Percentiles rank a stretch among this genome's conserved stretches.
phyloP scores from a whole-genome alignment of 2,888 invertebrate genomes.

The Elysia crispata region DNA sequence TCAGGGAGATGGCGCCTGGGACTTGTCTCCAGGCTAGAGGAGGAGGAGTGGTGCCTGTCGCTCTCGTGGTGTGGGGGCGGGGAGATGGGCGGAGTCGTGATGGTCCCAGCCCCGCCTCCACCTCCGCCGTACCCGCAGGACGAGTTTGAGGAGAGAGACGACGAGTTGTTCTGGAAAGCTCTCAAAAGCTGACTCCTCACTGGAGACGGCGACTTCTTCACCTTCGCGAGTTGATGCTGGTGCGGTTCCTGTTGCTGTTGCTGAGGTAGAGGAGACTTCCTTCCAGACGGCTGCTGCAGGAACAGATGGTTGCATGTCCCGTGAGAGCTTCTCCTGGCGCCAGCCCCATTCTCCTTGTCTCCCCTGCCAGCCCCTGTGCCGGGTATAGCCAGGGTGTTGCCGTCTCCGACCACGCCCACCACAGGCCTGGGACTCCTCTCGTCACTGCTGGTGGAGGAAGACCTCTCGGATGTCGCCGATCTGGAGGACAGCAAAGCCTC shows the following conservation, averaged over 20 bases:
- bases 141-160: conserved; percentile 29
- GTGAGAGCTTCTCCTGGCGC: conserved; percentile 24
- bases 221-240: not conserved
- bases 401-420: not conserved
- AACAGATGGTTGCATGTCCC: conserved; percentile 47
- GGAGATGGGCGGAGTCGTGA: conserved; percentile 16
- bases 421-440: not conserved
- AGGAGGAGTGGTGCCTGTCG: not conserved
- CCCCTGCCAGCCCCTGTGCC: not conserved
- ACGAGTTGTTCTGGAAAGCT: conserved; percentile 35
- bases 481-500: conserved; percentile 21
- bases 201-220: conserved; percentile 38
- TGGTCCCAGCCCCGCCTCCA: conserved; percentile 5
- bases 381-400: conserved; percentile 23
- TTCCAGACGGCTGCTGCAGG: conserved; percentile 24
- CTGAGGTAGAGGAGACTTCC: conserved; percentile 40
- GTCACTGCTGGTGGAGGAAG: conserved; percentile 47
- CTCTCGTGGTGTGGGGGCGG: conserved; percentile 24
- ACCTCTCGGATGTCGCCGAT: conserved; percentile 28
- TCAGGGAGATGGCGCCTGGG: not conserved
- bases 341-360: too few species aligned
- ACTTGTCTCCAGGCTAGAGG: not conserved
- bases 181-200: conserved; percentile 23
- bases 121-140: conserved; percentile 6
- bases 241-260: conserved; percentile 5